Evolutionary conservation across 2,113 vertebrate species (phyloP), one percentile per base, ranked within the genome.

Genomic region (Candoia aspera): DNA sequence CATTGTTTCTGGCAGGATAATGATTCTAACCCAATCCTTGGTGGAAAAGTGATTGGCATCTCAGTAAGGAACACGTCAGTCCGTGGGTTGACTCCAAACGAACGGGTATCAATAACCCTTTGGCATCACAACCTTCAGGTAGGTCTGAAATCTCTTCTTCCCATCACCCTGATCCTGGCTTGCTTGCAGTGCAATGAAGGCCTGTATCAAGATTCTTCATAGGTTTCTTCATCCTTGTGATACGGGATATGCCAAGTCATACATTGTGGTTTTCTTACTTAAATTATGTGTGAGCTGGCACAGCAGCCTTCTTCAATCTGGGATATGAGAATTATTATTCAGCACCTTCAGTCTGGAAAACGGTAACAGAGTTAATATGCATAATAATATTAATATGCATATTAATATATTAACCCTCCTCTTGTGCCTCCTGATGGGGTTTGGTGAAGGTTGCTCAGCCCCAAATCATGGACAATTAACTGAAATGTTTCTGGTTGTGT

Each of bases 81-180:
- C 19, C 84, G 21, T 4, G 96, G 98, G 94, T 98, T 99, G 92
- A 87, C 96, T 0, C 33, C 6, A 4, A 58, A 89, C 0, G 92
- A 98, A 1, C 98, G 98, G 0, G 87, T 99, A 95, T 87, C 95
- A 2, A 97, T 99, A 86, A 96, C 89, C 24, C 99, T 99, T 97
- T 97, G 8, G 94, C 97, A 97, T 0, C 58, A 90, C 29, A 96
- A 93, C 0, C 94, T 98, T 90, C 97, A 90, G 97, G 99, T 99
- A 96, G 94, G 97, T 94, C 73, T 26, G 59, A 19, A 9, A 29
- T 2, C 73, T 57, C 26, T 86, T 19, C 19, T 53, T 37, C 29
- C 6, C 85, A 42, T 33, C n/a, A 13, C 68, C 68, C 68, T 79
- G 15, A 19, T 79, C 6, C 17, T 37, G n/a, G 68, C 15, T 79